Percentiles rank a stretch among this genome's conserved stretches.
These are phyloP conservation scores for Hypotaenidia philippensis DNA, from an alignment of 2,797 vertebrate genomes.

Conservation along the genomic window DNA sequence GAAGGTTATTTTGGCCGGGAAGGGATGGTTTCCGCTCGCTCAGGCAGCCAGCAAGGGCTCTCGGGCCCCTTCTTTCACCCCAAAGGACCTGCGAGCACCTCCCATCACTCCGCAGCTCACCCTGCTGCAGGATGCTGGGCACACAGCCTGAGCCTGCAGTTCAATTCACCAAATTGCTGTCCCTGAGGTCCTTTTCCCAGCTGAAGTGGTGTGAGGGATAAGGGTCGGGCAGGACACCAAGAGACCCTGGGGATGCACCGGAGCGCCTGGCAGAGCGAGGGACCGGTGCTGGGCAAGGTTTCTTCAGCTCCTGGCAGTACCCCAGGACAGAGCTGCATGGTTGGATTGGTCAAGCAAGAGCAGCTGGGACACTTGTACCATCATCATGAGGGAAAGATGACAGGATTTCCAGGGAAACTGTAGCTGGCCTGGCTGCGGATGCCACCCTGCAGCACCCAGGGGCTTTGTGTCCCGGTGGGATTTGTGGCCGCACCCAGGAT, in stretches of 20 bases:
- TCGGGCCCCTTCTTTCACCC: too few relatives aligned
- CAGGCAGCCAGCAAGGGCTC: fast-evolving
- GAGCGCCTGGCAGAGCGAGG: fast-evolving
- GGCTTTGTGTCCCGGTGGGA: background rate
- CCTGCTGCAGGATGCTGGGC: background rate
- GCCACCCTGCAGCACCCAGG: background rate
- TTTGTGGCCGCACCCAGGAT: background rate
- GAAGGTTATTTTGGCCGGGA: background rate
- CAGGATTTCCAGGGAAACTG: background rate
- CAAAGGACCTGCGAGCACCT: background rate
- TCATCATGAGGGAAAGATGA: background rate
- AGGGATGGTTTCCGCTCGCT: background rate
- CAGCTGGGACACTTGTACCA: background rate
- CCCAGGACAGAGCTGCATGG: background rate
- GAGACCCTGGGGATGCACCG: fast-evolving
- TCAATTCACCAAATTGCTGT: fast-evolving
- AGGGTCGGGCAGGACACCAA: background rate
- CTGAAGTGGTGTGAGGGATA: background rate
- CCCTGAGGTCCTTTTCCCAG: background rate
- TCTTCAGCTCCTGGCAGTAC: background rate
- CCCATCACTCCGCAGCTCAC: background rate
- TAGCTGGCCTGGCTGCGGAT: background rate
- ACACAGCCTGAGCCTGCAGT: fast-evolving
- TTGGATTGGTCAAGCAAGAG: background rate
- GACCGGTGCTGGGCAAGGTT: fast-evolving